Evolutionary conservation across 2,797 vertebrate species (phyloP).

Genomic region (Enoplosus armatus): DNA sequence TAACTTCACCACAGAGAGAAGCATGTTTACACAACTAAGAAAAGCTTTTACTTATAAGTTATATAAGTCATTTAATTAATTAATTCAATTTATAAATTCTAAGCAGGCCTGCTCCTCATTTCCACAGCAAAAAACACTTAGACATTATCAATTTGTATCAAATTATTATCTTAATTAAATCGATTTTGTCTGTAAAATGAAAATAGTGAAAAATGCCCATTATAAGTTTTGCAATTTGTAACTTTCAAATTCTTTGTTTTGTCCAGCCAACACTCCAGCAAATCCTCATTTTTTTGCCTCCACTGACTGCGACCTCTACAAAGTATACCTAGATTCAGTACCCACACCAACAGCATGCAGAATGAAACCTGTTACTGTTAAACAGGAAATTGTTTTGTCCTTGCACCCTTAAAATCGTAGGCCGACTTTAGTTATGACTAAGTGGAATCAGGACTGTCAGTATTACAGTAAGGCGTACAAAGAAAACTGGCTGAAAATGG

Average conservation of each 20-base stretch:
- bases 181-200: not conserved
- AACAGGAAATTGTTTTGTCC: not conserved
- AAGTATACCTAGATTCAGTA: not conserved
- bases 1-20: not conserved
- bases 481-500: not conserved
- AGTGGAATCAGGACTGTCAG: not conserved
- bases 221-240: no score
- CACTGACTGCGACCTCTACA: not conserved
- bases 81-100: conserved; percentile 3
- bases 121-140: not conserved
- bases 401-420: not conserved
- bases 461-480: not conserved
- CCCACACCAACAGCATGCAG: not conserved
- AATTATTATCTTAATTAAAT: not conserved
- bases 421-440: not conserved
- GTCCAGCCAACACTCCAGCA: no score
- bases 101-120: not conserved
- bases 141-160: not conserved
- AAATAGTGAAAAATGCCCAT: not conserved
- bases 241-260: not conserved
- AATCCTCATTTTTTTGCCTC: not conserved
- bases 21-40: not conserved
- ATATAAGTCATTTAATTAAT: not conserved
- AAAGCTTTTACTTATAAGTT: not conserved
- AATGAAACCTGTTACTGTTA: not conserved